A percentile compares a stretch with the other conserved stretches of the same genome.
phyloP scores from a whole-genome alignment of 2,888 invertebrate species.

The Chorisops tibialis region DNA sequence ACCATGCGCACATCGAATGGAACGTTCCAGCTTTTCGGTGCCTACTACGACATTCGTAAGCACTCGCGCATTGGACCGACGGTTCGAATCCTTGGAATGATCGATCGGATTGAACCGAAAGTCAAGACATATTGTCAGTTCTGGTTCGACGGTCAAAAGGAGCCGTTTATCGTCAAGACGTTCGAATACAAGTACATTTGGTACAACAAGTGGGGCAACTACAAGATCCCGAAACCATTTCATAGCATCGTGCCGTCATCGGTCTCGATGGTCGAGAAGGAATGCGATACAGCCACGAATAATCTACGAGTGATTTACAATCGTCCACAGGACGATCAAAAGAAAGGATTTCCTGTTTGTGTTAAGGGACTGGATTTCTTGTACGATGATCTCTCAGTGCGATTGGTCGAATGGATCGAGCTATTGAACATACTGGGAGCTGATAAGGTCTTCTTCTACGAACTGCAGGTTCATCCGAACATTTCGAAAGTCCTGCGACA shows the following conservation, averaged over 20 bases:
- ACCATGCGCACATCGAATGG: conserved; percentile 76
- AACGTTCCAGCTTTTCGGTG: conserved; percentile 87
- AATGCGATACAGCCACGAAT: conserved; percentile 82
- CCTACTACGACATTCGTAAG: conserved; percentile 80
- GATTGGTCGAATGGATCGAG: conserved; percentile 93
- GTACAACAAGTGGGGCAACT: conserved; percentile 93
- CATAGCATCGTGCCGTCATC: conserved; percentile 72
- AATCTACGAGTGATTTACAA: conserved; percentile 80
- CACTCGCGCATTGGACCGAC: conserved; percentile 78
- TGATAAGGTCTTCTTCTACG: conserved; percentile 87
- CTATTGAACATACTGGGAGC: conserved; percentile 81
- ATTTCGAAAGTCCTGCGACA: conserved; percentile 72
- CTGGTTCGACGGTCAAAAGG: conserved; percentile 82
- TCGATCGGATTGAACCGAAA: conserved; percentile 82
- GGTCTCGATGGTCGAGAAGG: conserved; percentile 79
- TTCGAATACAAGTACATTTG: conserved; percentile 92
- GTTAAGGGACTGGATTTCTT: conserved; percentile 92
- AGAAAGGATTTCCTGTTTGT: conserved; percentile 85
- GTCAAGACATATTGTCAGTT: conserved; percentile 81
- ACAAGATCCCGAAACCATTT: conserved; percentile 76
- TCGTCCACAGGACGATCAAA: conserved; percentile 60
- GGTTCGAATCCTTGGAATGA: conserved; percentile 81
- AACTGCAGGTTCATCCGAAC: conserved; percentile 87
- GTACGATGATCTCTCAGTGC: conserved; percentile 84
- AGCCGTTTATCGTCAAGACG: conserved; percentile 75